Evolutionary conservation across 2,888 invertebrate genomes (phyloP).

Genomic region (Lysandra bellargus): DNA sequence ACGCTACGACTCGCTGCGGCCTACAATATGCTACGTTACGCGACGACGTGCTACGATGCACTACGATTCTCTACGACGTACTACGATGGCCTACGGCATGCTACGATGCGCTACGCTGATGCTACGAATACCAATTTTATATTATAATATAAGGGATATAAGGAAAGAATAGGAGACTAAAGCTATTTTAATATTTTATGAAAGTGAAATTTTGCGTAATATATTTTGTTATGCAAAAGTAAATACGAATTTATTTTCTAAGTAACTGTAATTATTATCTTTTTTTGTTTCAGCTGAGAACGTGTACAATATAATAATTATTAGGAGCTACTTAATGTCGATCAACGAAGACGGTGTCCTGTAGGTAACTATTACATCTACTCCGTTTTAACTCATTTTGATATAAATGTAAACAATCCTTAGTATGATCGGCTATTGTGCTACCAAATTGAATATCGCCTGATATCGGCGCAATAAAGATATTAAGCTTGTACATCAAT

Average conservation of each 20-base stretch:
- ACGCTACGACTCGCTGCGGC: too few relatives aligned
- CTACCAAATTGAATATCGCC: neutral
- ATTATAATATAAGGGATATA: too few relatives aligned
- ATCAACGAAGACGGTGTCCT: conserved; percentile 72
- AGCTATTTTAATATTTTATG: neutral
- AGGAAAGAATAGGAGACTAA: too few relatives aligned
- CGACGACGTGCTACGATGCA: neutral
- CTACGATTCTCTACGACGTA: neutral
- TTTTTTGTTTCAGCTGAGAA: conserved; percentile 62
- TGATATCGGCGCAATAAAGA: neutral
- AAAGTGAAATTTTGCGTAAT: too few relatives aligned
- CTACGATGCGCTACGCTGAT: neutral
- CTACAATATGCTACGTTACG: neutral
- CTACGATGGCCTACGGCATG: neutral
- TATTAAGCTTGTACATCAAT: neutral
- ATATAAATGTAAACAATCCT: neutral
- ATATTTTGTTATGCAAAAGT: too few relatives aligned
- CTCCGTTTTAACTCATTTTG: neutral
- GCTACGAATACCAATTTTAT: too few relatives aligned
- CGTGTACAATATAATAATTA: conserved; percentile 70
- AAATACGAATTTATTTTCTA: too few relatives aligned
- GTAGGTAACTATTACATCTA: conserved; percentile 47
- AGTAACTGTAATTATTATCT: neutral
- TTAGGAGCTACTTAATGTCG: conserved; percentile 71
- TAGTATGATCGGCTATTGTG: neutral